Conservation (phyloP, 2,888 invertebrate genomes). For the Plagodis pulveraria region DNA sequence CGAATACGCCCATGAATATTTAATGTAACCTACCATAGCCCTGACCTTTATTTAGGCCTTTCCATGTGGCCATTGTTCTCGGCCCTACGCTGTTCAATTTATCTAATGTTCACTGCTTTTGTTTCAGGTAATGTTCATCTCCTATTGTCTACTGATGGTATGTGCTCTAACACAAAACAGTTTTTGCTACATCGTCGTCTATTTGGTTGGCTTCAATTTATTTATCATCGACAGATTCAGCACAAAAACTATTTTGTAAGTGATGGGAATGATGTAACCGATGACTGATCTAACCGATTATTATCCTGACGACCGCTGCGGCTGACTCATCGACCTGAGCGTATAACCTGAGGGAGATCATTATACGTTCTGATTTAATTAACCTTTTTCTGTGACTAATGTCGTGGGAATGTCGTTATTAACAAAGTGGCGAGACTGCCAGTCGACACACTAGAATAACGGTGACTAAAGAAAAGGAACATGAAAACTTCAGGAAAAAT, state of each 20-base stretch:
- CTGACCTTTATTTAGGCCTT: constrained; percentile 78
- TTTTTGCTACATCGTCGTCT: constrained; percentile 17
- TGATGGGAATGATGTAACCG: constrained; percentile 60
- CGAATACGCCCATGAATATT: constrained; percentile 75
- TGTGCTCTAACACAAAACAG: constrained; percentile 16
- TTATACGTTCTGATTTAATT: constrained; percentile 63
- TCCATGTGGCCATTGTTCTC: constrained; percentile 69
- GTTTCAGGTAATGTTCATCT: constrained; percentile 51
- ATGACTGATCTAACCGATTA: constrained; percentile 64
- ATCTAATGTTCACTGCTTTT: constrained; percentile 62
- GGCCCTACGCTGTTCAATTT: constrained; percentile 48
- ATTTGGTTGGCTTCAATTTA: constrained; percentile 24
- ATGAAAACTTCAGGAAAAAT: constrained; percentile 12
- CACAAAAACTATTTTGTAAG: constrained; percentile 40
- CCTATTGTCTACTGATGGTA: constrained; percentile 25
- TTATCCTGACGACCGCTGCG: constrained; percentile 59
- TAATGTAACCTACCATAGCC: constrained; percentile 64
- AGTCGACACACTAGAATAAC: constrained; percentile 20
- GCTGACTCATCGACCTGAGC: constrained; percentile 59
- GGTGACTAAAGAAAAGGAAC: constrained; percentile 15
- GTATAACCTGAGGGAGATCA: constrained; percentile 47
- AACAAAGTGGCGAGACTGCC: constrained; percentile 23
- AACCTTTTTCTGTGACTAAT: constrained; percentile 68
- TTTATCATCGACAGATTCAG: constrained; percentile 10
- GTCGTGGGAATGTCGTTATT: constrained; percentile 39